Conservation (phyloP, 2,888 invertebrate species). For the Troilus luridus region DNA sequence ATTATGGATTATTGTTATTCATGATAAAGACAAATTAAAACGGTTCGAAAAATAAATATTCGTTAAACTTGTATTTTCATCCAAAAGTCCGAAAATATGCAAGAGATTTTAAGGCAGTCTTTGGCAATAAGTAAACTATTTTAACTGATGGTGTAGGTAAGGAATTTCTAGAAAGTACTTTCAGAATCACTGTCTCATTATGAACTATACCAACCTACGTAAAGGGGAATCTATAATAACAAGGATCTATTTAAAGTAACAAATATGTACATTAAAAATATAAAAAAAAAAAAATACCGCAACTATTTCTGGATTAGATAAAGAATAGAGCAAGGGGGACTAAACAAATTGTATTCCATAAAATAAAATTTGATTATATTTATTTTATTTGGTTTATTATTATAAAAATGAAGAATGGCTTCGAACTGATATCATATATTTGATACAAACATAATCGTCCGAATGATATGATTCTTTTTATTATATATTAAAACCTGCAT, state of each 20-base stretch:
- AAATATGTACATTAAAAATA: too few species aligned
- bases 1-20: not conserved
- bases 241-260: too few species aligned
- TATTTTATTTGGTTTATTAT: not conserved
- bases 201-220: not conserved
- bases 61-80: too few species aligned
- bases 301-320: too few species aligned
- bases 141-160: too few species aligned
- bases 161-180: too few species aligned
- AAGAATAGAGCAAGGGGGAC: not conserved
- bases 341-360: not conserved
- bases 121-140: too few species aligned
- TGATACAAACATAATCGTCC: not conserved
- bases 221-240: not conserved
- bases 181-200: too few species aligned
- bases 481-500: not conserved
- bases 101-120: too few species aligned
- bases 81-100: too few species aligned
- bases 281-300: too few species aligned
- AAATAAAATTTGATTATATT: not conserved
- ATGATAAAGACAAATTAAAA: not conserved
- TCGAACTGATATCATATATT: too few species aligned
- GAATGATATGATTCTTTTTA: not conserved
- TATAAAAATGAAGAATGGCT: not conserved
- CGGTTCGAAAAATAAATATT: not conserved